Evolutionary conservation across 2,888 invertebrate species (phyloP), one percentile per base, ranked within the genome.

Genomic region (Scrobipalpa costella): DNA sequence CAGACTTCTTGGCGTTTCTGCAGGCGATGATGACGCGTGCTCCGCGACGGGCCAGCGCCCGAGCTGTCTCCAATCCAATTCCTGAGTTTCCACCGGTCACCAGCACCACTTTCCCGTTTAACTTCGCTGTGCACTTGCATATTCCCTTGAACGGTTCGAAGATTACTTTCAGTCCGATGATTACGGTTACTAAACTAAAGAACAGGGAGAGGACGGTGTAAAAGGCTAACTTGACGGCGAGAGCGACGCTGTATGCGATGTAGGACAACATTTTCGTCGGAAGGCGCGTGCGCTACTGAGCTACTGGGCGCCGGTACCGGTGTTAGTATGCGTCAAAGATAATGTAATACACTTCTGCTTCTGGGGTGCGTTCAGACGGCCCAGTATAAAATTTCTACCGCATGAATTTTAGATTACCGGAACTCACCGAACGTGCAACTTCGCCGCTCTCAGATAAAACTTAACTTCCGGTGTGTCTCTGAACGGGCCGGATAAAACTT

Each of bases 11-110:
- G 75, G 94, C 87, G 81, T 97, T 93, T 68, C 96, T 91, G 77
- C 97, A 96, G 0, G 97, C 97, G 93, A 98, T 95, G 64, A 89
- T 75, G 21, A 92, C 84, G 75, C 92, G 94, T 0, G 95, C 97
- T 5, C 95, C 94, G 66, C 95, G 86, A 67, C 86, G 90, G 0
- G 96, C 96, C 67, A 97, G 83, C 71, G 94, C 95, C 64, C 88
- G 86, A 0, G 93, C 95, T 0, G 95, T 95, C 85, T 96, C 96
- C 77, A 94, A 93, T 1, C 97, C 97, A 64, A 97, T 96, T 2
- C 97, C 97, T 0, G 95, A 94, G 80, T 96, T 97, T 0, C 95
- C 94, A 7, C 97, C 97, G 0, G 97, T 97, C 7, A 97, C 89
- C 47, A 97, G 92, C 0, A 93, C 92, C 52, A 94, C 88, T 92